These are phyloP conservation scores for Gobio occitaniae DNA, from an alignment of 2,797 vertebrate genomes.

Conservation along the genomic window DNA sequence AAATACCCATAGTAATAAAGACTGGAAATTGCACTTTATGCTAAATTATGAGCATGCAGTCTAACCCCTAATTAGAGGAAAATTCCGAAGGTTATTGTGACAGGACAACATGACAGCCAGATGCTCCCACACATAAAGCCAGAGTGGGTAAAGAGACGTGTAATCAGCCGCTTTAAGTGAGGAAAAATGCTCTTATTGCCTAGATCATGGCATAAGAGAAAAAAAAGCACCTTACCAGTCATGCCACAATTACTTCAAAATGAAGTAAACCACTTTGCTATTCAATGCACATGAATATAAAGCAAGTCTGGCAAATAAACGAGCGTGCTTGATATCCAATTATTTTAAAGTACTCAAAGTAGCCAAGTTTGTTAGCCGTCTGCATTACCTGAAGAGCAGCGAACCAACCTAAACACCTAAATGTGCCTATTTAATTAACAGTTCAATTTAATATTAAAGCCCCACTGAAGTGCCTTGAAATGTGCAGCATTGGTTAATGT, in stretches of 20 bases:
- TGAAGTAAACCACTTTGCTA: not conserved
- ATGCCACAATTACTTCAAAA: not conserved
- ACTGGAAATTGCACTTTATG: constrained; percentile 11
- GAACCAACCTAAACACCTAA: not conserved
- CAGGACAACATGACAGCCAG: constrained; percentile 23
- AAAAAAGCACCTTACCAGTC: not conserved
- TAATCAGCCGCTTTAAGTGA: not conserved
- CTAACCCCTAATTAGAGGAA: constrained; percentile 19
- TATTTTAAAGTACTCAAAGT: not conserved
- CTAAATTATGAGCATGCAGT: constrained; percentile 17
- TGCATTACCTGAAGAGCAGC: not conserved
- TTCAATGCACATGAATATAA: not conserved
- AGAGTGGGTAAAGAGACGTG: not conserved
- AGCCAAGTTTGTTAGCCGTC: not conserved
- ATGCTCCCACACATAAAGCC: constrained; percentile 13
- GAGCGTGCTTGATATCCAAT: not conserved
- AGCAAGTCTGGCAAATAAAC: not conserved
- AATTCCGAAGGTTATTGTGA: constrained; percentile 30
- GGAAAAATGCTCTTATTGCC: constrained; percentile 1
- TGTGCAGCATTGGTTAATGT: too few species aligned
- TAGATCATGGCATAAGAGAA: not conserved
- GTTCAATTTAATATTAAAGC: not conserved
- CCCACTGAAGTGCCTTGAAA: too few species aligned
- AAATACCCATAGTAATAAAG: not conserved
- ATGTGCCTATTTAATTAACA: not conserved